Evolutionary conservation across 2,113 vertebrate species (phyloP), one percentile per base, ranked within the genome.

Genomic region (Numenius arquata): DNA sequence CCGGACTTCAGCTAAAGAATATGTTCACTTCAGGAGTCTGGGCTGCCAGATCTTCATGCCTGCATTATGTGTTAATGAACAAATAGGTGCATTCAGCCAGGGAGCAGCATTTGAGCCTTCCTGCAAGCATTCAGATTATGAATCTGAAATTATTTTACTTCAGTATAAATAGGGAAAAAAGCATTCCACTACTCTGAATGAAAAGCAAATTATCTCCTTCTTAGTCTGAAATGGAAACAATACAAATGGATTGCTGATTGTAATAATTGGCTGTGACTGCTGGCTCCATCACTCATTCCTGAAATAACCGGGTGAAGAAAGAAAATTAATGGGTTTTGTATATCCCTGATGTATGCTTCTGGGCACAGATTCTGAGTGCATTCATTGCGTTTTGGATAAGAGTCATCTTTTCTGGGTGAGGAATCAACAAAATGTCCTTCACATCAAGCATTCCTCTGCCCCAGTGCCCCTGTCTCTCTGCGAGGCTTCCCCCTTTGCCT

Each of bases 1-100:
- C 6, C n/a, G 38, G 43, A 8, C 29, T 56, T 68, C 22, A 15
- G 18, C 38, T 38, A 40, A 62, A n/a, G 48, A 34, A 25, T 7
- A 47, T 0, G 0, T 38, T 63, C 0, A 0, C 18, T 74, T 45
- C 41, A 47, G 55, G 26, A 74, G 34, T 11, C 40, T 20, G 36
- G 21, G 29, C 61, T 63, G 36, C 55, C 40, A 38, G 4, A 36
- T 43, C 47, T 43, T 67, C 32, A 3, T 10, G 26, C 59, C 40
- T 85, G 30, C 12, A 5, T 22, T 56, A 15, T 0, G 0, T 29
- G 23, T 32, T 73, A 23, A 59, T 48, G 47, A 66, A 38, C n/a
- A 45, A 66, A 62, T 38, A 74, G 36, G 7, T 50, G 10, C 25
- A 32, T 59, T 85, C 29, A 66, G 40, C 16, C 25, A 56, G 36